phyloP scores from a whole-genome alignment of 1,140 invertebrate species.

The Pogonomyrmex barbatus region DNA sequence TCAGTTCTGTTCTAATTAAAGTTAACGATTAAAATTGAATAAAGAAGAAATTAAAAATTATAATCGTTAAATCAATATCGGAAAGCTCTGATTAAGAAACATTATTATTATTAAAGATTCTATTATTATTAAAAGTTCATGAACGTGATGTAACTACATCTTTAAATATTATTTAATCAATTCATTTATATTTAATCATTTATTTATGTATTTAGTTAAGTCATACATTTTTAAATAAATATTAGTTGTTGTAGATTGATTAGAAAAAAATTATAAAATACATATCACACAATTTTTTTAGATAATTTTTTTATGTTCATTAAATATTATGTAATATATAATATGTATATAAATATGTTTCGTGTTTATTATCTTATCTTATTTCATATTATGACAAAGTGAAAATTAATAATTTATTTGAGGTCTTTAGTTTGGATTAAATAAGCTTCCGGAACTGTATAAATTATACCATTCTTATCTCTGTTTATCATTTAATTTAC shows the following conservation, averaged over 20 bases:
- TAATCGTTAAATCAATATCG: neutral
- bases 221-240: neutral
- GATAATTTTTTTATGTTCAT: neutral
- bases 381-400: neutral
- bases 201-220: neutral
- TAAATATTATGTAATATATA: neutral
- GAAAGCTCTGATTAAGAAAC: neutral
- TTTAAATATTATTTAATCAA: neutral
- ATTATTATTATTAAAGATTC: neutral
- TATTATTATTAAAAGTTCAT: neutral
- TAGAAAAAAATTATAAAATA: neutral
- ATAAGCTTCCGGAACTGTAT: neutral
- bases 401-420: neutral
- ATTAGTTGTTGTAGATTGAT: neutral
- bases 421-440: neutral
- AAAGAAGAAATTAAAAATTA: neutral
- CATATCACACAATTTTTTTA: neutral
- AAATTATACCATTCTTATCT: neutral
- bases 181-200: neutral
- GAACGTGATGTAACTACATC: neutral
- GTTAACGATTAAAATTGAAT: neutral
- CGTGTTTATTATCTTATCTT: too few relatives aligned
- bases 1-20: neutral
- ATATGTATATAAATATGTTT: too few relatives aligned
- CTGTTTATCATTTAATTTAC: slow-evolving; percentile 8